phyloP scores from a whole-genome alignment of 2,888 invertebrate genomes.

The Schizaphis graminum region DNA sequence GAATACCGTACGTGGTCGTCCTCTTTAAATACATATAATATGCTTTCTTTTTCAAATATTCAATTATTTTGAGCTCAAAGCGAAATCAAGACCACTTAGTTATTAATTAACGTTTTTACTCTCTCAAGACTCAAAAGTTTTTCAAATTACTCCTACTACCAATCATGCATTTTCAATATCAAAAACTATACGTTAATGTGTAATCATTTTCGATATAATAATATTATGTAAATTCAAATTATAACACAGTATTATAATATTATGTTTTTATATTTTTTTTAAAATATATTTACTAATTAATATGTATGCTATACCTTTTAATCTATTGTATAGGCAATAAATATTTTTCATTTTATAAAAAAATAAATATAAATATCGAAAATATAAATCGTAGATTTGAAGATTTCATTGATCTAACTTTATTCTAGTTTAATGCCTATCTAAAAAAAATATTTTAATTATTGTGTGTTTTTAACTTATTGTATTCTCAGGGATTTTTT shows the following conservation, averaged over 20 bases:
- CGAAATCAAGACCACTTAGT: constrained; percentile 15
- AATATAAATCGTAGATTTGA: background rate
- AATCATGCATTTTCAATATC: background rate
- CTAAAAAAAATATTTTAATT: background rate
- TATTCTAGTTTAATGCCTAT: background rate
- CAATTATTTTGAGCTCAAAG: constrained; percentile 18
- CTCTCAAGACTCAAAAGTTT: background rate
- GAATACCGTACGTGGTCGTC: background rate
- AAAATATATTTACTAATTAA: background rate
- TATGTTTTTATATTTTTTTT: background rate
- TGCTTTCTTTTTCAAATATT: constrained; percentile 53
- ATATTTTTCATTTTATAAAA: background rate
- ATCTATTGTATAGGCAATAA: background rate
- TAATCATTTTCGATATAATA: background rate
- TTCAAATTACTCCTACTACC: background rate
- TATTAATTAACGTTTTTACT: background rate
- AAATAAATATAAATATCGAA: too few relatives aligned
- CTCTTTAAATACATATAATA: background rate
- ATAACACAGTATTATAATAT: background rate
- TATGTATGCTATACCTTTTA: background rate
- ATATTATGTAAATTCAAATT: background rate
- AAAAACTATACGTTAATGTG: background rate
- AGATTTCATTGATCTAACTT: background rate
- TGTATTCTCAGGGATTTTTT: background rate
- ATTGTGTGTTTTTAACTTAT: background rate